Conservation (phyloP, 2,113 vertebrate species). For the Callipepla squamata region DNA sequence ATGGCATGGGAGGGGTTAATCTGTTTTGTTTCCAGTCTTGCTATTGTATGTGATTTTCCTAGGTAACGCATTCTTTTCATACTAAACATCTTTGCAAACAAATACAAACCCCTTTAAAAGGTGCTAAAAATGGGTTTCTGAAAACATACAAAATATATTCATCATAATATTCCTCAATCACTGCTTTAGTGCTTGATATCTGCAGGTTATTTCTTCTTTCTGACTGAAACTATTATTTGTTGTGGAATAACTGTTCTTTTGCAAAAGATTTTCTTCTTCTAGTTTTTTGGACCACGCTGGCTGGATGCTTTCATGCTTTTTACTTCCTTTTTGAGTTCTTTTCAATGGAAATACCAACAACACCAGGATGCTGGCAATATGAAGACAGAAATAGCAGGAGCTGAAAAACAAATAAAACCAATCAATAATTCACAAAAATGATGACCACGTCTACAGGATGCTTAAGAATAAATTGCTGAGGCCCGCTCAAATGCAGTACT, state of each 20-base stretch:
- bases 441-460: neutral
- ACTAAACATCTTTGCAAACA: constrained; percentile 73
- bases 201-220: constrained; percentile 86
- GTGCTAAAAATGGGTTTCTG: constrained; percentile 79
- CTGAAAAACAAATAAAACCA: constrained; percentile 69
- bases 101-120: constrained; percentile 79
- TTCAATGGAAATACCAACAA: constrained; percentile 85
- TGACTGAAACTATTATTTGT: constrained; percentile 89
- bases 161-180: constrained; percentile 59
- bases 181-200: constrained; percentile 71
- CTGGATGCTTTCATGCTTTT: constrained; percentile 66
- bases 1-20: constrained; percentile 75
- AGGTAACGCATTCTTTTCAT: constrained; percentile 60
- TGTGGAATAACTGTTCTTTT: constrained; percentile 77
- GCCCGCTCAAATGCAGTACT: neutral
- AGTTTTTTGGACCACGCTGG: constrained; percentile 50
- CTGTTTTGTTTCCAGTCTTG: constrained; percentile 73
- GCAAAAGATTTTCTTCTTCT: constrained; percentile 65
- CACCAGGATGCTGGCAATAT: constrained; percentile 86
- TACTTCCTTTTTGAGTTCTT: constrained; percentile 80
- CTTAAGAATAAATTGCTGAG: neutral
- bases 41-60: constrained; percentile 66
- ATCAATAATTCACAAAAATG: neutral
- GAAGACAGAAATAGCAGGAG: constrained; percentile 93
- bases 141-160: constrained; percentile 73